Evolutionary conservation across 2,888 invertebrate genomes (phyloP), one percentile per base, ranked within the genome.

Genomic region (Acanthosepion pharaonis): DNA sequence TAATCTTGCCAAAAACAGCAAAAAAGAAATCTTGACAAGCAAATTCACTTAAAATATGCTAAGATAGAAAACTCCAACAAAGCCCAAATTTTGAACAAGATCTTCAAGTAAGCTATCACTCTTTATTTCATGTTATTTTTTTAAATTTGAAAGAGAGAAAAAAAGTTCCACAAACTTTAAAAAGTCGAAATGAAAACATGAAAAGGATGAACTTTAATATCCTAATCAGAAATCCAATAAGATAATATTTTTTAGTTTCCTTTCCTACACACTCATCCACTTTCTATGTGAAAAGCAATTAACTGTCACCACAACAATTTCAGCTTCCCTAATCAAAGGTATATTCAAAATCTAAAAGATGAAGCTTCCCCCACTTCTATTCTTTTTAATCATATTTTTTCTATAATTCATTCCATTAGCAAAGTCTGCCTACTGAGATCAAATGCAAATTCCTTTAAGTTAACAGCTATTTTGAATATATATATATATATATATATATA

Each of bases 291-390:
- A 78, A 78, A 78, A 78, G 78, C 78, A 78, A 78, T n/a, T 78
- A 78, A 78, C 78, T 78, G 78, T n/a, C 78, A 78, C n/a, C 78
- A 78, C 78, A 78, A 78, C 78, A 78, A 78, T 78, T 78, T 78
- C 78, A n/a, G 78, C 78, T 78, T 78, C 78, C 33, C n/a, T 78
- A 78, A 78, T 78, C n/a, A 78, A 78, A 78, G n/a, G n/a, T 78
- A 78, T 78, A 78, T 78, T 78, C 78, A 78, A 78, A n/a, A 78
- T 78, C 78, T 78, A n/a, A 78, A 78, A 78, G 78, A 78, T 33
- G 33, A n/a, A n/a, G 15, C 78, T 33, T 15, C 15, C 33, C 15
- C 33, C 18, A 11, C 78, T n/a, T 78, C 15, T 78, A 33, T 78
- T 78, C n/a, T 15, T 78, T 33, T 78, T 78, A 78, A 78, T 78